These are phyloP conservation scores for Campylomormyrus tamandua DNA, from an alignment of 2,113 vertebrate species.

Conservation along the genomic window DNA sequence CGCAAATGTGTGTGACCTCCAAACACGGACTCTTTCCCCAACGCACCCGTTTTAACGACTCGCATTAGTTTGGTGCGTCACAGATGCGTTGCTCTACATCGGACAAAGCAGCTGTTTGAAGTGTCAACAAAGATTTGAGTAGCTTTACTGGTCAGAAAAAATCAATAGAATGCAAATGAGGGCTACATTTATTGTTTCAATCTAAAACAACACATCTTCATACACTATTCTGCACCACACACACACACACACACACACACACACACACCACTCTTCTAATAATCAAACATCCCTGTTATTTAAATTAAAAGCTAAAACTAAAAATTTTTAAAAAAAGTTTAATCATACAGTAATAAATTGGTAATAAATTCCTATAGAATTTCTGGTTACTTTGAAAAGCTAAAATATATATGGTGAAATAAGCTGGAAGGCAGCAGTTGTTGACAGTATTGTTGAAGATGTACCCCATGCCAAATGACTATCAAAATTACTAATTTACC, in stretches of 20 bases:
- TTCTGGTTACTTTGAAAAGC: neutral
- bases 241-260: neutral
- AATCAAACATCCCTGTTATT: neutral
- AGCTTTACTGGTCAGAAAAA: neutral
- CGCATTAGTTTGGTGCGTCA: neutral
- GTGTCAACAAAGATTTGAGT: slow-evolving; percentile 16
- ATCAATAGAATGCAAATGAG: neutral
- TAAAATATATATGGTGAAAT: neutral
- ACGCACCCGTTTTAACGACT: neutral
- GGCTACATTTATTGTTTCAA: neutral
- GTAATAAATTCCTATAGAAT: neutral
- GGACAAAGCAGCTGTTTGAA: neutral
- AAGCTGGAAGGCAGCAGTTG: neutral
- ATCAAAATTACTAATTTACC: neutral
- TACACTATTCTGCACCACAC: neutral
- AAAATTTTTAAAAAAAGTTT: neutral
- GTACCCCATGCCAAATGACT: neutral
- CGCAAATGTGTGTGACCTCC: neutral
- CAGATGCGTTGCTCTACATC: neutral
- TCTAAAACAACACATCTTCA: neutral
- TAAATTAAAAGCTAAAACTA: neutral
- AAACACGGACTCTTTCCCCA: neutral
- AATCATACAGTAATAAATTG: neutral
- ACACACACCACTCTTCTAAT: neutral
- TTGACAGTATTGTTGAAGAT: neutral